Evolutionary conservation across 30 jellyfish, hydroid and myxozoan species (phyloP).

Genomic region (Aurelia sp.): DNA sequence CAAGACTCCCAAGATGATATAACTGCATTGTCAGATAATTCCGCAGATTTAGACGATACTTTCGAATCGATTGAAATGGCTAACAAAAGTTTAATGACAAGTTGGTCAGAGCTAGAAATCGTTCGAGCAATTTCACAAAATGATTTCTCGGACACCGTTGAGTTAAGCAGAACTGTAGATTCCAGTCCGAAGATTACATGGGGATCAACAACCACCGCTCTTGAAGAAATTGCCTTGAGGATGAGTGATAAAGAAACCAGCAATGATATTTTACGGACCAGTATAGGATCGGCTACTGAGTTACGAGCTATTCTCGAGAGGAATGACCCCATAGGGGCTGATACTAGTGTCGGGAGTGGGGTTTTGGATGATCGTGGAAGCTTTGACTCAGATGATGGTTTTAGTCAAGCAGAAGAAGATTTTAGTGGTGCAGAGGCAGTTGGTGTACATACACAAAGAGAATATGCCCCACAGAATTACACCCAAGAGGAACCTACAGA

Average conservation of each 20-base stretch:
- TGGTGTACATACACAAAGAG: too few species aligned
- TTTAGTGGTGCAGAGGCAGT: too few species aligned
- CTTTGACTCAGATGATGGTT: too few species aligned
- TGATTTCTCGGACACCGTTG: constrained; percentile 18
- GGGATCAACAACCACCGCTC: constrained; percentile 10
- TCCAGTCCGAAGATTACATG: constrained; percentile 64
- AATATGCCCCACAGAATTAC: too few species aligned
- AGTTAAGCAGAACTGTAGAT: neutral
- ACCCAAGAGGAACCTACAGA: too few species aligned
- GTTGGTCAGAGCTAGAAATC: constrained; percentile 65
- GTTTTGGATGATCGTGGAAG: too few species aligned
- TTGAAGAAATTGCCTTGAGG: neutral
- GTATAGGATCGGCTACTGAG: constrained; percentile 63
- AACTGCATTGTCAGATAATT: neutral
- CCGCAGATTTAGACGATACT: constrained; percentile 14
- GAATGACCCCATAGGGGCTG: constrained; percentile 3
- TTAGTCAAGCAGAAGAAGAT: too few species aligned
- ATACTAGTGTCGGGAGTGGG: neutral
- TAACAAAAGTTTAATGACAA: constrained; percentile 47
- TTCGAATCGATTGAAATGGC: constrained; percentile 23
- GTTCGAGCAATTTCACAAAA: neutral
- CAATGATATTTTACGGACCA: constrained; percentile 50
- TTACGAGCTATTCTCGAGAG: constrained; percentile 52
- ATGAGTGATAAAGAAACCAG: neutral
- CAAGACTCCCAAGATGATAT: neutral